A percentile compares a stretch with the other conserved stretches of the same genome.
Evolutionary conservation across 92 coral and sea anemone species (phyloP).

Genomic region (Virgularia gustaviana): DNA sequence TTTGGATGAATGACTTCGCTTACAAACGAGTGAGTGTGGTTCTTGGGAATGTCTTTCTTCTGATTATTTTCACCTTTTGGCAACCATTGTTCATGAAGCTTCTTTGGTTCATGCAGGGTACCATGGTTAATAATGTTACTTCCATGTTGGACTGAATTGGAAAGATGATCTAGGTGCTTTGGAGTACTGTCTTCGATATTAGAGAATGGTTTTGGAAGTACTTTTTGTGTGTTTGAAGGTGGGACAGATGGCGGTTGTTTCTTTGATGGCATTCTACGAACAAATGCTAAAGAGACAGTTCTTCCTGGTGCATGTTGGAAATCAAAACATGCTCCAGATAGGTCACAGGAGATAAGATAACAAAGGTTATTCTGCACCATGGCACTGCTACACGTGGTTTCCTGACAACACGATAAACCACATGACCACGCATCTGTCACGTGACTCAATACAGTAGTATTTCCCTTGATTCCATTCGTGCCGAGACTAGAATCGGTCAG

Average conservation of each 20-base stretch:
- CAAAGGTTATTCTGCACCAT: constrained; percentile 20
- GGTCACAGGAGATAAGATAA: constrained; percentile 11
- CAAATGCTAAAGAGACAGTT: constrained; percentile 23
- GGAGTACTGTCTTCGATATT: not conserved
- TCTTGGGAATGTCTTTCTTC: not conserved
- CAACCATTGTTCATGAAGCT: not conserved
- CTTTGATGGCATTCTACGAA: constrained; percentile 22
- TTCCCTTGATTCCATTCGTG: constrained; percentile 23
- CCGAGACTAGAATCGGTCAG: constrained; percentile 20
- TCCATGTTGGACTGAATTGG: too few relatives aligned
- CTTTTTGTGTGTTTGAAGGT: not conserved
- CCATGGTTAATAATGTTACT: not conserved
- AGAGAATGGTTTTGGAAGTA: not conserved
- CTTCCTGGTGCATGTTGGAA: constrained; percentile 4
- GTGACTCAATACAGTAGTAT: constrained; percentile 12
- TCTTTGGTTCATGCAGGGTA: not conserved
- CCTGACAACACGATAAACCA: constrained; percentile 28
- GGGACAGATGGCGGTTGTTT: not conserved
- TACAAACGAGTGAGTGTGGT: too few relatives aligned
- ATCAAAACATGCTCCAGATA: constrained; percentile 28
- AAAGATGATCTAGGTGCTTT: too few relatives aligned
- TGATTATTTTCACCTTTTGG: not conserved
- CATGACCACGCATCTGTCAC: constrained; percentile 32
- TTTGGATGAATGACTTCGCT: not conserved
- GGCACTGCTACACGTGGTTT: constrained; percentile 12